These are phyloP conservation scores for Channa striata DNA, from an alignment of 2,797 vertebrate species.

Conservation along the genomic window DNA sequence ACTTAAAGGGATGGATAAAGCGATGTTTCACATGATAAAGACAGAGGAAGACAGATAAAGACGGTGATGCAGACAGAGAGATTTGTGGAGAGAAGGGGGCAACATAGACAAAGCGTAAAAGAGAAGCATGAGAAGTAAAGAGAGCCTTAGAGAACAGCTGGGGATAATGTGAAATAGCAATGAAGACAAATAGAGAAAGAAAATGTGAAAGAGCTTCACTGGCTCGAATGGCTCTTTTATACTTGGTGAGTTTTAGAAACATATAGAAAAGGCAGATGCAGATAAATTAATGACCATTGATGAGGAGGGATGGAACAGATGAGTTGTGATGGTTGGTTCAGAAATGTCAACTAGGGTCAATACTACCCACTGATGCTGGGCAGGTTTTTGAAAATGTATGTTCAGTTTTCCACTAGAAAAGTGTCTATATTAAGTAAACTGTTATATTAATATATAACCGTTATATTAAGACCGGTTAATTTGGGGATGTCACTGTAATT, in stretches of 20 bases:
- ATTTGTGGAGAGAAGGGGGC: constrained; percentile 54
- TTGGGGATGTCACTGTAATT: no score
- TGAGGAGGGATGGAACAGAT: not conserved
- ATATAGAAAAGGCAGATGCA: not conserved
- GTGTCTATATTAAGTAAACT: no score
- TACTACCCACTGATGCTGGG: not conserved
- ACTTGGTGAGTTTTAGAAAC: constrained; percentile 15
- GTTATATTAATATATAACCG: no score
- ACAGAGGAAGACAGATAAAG: constrained; percentile 63
- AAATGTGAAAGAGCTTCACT: constrained; percentile 6
- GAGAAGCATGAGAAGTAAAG: constrained; percentile 19
- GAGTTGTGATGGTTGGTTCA: not conserved
- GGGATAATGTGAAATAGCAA: constrained; percentile 25
- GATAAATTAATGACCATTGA: constrained; percentile 10
- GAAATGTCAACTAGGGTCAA: not conserved
- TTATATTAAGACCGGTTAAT: no score
- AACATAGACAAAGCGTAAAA: constrained; percentile 39
- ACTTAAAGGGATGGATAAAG: constrained; percentile 69
- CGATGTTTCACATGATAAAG: constrained; percentile 65
- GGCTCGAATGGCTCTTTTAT: constrained; percentile 7
- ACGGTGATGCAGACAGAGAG: constrained; percentile 57
- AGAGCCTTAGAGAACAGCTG: constrained; percentile 30
- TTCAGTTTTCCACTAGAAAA: not conserved
- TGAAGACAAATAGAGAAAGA: constrained; percentile 25
- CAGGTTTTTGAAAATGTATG: not conserved